These are phyloP conservation scores for Vanacampus margaritifer DNA, from an alignment of 2,113 vertebrate species.

Conservation along the genomic window DNA sequence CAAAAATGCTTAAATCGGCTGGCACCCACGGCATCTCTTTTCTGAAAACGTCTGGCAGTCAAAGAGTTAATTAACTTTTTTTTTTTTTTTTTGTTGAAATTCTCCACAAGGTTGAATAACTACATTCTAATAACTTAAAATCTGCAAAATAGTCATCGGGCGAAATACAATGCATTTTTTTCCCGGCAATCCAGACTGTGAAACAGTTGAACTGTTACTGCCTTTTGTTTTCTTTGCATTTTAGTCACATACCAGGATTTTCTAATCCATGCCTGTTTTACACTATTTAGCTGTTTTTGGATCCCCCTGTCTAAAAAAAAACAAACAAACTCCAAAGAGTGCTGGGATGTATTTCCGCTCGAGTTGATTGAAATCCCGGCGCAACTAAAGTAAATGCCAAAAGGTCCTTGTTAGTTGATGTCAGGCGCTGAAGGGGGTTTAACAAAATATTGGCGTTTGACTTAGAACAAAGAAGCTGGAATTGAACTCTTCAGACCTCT, in stretches of 20 bases:
- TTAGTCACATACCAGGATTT: not conserved
- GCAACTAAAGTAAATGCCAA: slow-evolving; percentile 1
- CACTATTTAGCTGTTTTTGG: not conserved
- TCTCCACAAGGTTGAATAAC: too few relatives aligned
- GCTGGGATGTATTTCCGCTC: not conserved
- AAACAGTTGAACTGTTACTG: not conserved
- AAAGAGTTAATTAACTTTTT: too few relatives aligned
- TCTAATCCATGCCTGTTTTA: not conserved
- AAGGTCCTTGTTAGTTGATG: slow-evolving; percentile 1
- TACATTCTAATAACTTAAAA: too few relatives aligned
- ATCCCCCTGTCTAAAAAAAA: not conserved
- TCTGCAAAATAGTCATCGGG: too few relatives aligned
- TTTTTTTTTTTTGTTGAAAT: too few relatives aligned
- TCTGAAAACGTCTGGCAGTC: too few relatives aligned
- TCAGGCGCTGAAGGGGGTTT: not conserved
- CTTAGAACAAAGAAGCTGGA: not conserved
- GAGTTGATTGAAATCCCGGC: not conserved
- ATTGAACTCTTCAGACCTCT: not conserved
- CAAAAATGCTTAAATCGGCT: too few relatives aligned
- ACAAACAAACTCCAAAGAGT: not conserved
- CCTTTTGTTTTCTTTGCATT: slow-evolving; percentile 1
- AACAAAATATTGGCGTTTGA: not conserved
- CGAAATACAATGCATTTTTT: too few relatives aligned
- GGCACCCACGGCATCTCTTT: too few relatives aligned
- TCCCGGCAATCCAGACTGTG: too few relatives aligned